Conservation (phyloP, 2,888 invertebrate genomes). For the Clepsis dumicolana region DNA sequence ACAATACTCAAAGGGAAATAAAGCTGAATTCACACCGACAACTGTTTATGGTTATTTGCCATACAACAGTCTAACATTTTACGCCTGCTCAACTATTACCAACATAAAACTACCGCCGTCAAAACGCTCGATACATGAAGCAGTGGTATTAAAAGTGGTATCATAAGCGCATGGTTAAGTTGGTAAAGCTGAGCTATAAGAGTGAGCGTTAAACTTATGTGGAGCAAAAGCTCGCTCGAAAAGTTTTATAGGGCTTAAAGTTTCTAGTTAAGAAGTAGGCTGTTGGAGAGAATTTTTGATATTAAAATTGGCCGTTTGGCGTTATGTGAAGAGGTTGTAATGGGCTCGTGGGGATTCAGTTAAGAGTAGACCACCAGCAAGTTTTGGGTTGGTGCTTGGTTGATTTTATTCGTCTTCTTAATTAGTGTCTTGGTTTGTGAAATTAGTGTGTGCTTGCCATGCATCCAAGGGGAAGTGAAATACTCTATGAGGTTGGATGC, state of each 20-base stretch:
- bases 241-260: slow-evolving; percentile 82
- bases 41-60: slow-evolving; percentile 73
- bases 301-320: slow-evolving; percentile 58
- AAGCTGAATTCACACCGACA: slow-evolving; percentile 63
- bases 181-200: slow-evolving; percentile 65
- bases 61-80: slow-evolving; percentile 69
- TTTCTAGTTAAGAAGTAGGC: slow-evolving; percentile 71
- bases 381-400: neutral
- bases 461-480: no score
- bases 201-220: slow-evolving; percentile 79
- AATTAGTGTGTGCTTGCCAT: no score
- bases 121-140: slow-evolving; percentile 37
- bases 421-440: no score
- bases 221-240: slow-evolving; percentile 72
- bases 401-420: neutral
- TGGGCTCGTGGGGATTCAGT: slow-evolving; percentile 21
- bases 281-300: slow-evolving; percentile 73
- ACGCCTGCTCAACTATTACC: slow-evolving; percentile 62
- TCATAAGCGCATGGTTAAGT: slow-evolving; percentile 42
- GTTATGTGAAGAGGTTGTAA: slow-evolving; percentile 40
- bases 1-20: slow-evolving; percentile 58
- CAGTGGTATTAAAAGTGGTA: slow-evolving; percentile 17
- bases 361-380: slow-evolving; percentile 16
- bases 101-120: slow-evolving; percentile 32
- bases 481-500: no score